A percentile compares a stretch with the other conserved stretches of the same genome.
Evolutionary conservation across 2,888 invertebrate genomes (phyloP).

Genomic region (Dermolepida albohirtum): DNA sequence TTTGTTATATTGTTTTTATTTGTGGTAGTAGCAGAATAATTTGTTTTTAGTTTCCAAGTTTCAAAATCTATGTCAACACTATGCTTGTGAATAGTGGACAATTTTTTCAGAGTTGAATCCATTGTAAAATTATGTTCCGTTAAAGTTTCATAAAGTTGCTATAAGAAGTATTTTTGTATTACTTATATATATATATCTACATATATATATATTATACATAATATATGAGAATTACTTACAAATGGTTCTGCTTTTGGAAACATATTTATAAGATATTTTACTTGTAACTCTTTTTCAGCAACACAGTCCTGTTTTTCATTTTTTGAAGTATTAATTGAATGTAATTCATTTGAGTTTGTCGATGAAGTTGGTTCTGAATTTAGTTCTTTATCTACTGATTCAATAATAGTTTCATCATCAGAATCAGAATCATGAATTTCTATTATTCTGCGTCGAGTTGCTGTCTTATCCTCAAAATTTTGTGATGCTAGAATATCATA

Average conservation of each 20-base stretch:
- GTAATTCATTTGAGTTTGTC: neutral
- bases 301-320: conserved; percentile 50
- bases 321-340: neutral
- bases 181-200: too few relatives aligned
- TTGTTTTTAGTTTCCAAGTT: conserved; percentile 23
- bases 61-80: conserved; percentile 61
- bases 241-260: conserved; percentile 72
- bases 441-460: conserved; percentile 48
- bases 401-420: conserved; percentile 59
- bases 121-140: conserved; percentile 58
- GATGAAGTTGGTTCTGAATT: neutral
- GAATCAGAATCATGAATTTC: conserved; percentile 69
- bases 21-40: neutral
- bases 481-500: neutral
- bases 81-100: conserved; percentile 68
- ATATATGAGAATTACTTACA: conserved; percentile 62
- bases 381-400: conserved; percentile 15
- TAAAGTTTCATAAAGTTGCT: conserved; percentile 56
- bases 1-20: neutral
- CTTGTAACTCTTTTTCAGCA: conserved; percentile 69
- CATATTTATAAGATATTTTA: conserved; percentile 73
- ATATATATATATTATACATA: too few relatives aligned
- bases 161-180: conserved; percentile 5
- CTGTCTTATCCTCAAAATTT: neutral
- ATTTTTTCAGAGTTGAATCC: conserved; percentile 65